These are phyloP conservation scores for Xanthorhoe designata DNA, from an alignment of 2,888 invertebrate genomes.

Conservation along the genomic window DNA sequence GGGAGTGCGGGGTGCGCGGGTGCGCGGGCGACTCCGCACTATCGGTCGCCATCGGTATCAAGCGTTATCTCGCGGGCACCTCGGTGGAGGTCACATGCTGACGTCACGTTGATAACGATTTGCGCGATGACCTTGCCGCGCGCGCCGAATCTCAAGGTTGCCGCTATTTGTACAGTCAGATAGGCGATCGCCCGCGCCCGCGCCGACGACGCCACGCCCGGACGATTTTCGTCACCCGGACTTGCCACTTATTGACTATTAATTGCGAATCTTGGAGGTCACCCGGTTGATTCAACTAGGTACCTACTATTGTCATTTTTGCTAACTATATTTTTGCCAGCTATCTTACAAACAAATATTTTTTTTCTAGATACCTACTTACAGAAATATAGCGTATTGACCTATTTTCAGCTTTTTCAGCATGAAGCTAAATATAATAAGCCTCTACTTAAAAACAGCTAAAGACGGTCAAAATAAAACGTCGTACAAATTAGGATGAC, in stretches of 20 bases:
- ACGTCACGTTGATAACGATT: slow-evolving; percentile 85
- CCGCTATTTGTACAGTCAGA: slow-evolving; percentile 83
- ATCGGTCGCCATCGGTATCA: slow-evolving; percentile 79
- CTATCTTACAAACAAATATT: no score
- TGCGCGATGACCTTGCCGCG: slow-evolving; percentile 84
- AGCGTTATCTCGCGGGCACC: slow-evolving; percentile 79
- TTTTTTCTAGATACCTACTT: no score
- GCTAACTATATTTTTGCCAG: not conserved
- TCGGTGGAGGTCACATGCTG: slow-evolving; percentile 80
- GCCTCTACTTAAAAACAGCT: no score
- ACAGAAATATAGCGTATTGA: no score
- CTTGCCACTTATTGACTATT: slow-evolving; percentile 72
- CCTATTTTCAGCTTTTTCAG: not conserved
- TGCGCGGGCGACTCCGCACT: slow-evolving; percentile 58
- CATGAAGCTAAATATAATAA: no score
- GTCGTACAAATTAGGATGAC: not conserved
- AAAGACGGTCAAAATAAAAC: not conserved
- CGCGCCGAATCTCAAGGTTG: slow-evolving; percentile 83
- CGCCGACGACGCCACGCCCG: slow-evolving; percentile 51
- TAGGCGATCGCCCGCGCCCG: slow-evolving; percentile 62
- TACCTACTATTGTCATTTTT: slow-evolving; percentile 34
- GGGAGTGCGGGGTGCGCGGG: slow-evolving; percentile 47
- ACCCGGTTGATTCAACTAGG: slow-evolving; percentile 56
- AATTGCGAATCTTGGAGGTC: slow-evolving; percentile 72
- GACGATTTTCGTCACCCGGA: slow-evolving; percentile 69